These are phyloP conservation scores for Idris sp. DNA, from an alignment of 1,140 invertebrate species.

Conservation along the genomic window DNA sequence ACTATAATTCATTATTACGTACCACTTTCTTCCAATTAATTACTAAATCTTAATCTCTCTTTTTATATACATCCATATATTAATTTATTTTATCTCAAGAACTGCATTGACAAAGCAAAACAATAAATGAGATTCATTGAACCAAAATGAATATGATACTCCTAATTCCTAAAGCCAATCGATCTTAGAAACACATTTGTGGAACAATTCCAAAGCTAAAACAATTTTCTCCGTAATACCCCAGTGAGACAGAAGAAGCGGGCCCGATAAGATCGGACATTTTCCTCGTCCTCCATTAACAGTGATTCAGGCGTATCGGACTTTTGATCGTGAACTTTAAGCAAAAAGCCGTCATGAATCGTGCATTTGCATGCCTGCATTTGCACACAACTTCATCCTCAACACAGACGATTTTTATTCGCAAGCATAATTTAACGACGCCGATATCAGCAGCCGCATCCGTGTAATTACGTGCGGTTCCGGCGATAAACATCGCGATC, in stretches of 20 bases:
- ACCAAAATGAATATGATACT: too few species aligned
- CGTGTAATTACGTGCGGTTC: constrained; percentile 24
- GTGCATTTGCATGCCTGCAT: constrained; percentile 25
- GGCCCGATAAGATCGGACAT: constrained; percentile 22
- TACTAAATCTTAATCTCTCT: constrained; percentile 6
- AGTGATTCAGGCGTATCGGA: constrained; percentile 21
- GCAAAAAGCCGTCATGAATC: constrained; percentile 28
- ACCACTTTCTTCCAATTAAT: constrained; percentile 21
- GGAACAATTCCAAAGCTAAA: constrained; percentile 12
- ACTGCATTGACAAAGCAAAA: too few species aligned
- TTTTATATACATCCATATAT: too few species aligned
- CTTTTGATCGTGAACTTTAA: constrained; percentile 22
- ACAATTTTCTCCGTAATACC: constrained; percentile 30
- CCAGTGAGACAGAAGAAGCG: constrained; percentile 4
- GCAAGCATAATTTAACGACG: constrained; percentile 24
- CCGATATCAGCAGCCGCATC: constrained; percentile 10
- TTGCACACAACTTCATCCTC: constrained; percentile 18
- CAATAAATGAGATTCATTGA: too few species aligned
- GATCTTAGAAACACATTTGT: constrained; percentile 15
- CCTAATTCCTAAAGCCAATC: too few species aligned
- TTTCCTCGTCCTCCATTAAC: constrained; percentile 28
- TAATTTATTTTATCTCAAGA: neutral
- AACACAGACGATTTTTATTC: constrained; percentile 19
- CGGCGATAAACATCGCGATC: constrained; percentile 44
- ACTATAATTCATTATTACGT: constrained; percentile 9